These are phyloP conservation scores for Epistrophe eligans DNA, from an alignment of 2,888 invertebrate species.

Conservation along the genomic window DNA sequence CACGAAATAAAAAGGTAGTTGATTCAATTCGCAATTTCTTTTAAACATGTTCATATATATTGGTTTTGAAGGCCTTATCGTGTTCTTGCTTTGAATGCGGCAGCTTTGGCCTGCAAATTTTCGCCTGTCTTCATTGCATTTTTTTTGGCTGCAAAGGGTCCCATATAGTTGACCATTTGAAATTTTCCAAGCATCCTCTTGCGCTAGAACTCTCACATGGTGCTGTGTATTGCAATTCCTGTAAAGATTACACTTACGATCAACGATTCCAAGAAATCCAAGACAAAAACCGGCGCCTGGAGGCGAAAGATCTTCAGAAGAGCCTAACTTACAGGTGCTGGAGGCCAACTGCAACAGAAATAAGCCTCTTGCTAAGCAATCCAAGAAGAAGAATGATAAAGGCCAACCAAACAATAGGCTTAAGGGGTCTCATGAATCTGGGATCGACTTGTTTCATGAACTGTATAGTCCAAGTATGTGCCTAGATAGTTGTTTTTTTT, in stretches of 20 bases:
- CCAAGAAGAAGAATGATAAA: slow-evolving; percentile 91
- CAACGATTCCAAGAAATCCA: slow-evolving; percentile 87
- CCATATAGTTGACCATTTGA: slow-evolving; percentile 94
- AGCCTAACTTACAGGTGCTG: slow-evolving; percentile 89
- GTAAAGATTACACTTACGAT: slow-evolving; percentile 97
- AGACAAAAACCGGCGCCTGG: slow-evolving; percentile 85
- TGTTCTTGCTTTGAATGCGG: slow-evolving; percentile 93
- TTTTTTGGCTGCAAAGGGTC: slow-evolving; percentile 95
- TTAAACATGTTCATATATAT: slow-evolving; percentile 71
- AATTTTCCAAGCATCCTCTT: slow-evolving; percentile 91
- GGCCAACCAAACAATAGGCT: slow-evolving; percentile 93
- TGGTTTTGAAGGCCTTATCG: slow-evolving; percentile 79
- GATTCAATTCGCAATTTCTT: background rate
- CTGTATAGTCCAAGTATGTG: slow-evolving; percentile 93
- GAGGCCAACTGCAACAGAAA: slow-evolving; percentile 91
- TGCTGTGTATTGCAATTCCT: slow-evolving; percentile 94
- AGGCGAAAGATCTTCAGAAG: slow-evolving; percentile 87
- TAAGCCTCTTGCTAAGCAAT: slow-evolving; percentile 90
- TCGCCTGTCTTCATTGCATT: slow-evolving; percentile 95
- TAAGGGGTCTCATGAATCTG: slow-evolving; percentile 96
- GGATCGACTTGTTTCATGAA: slow-evolving; percentile 99
- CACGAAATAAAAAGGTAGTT: slow-evolving; percentile 90
- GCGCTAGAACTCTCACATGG: slow-evolving; percentile 95
- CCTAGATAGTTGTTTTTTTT: background rate
- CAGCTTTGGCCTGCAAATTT: slow-evolving; percentile 90